Base-by-base conservation (phyloP, 2,797 vertebrate species). In the Anguilla anguilla region DNA sequence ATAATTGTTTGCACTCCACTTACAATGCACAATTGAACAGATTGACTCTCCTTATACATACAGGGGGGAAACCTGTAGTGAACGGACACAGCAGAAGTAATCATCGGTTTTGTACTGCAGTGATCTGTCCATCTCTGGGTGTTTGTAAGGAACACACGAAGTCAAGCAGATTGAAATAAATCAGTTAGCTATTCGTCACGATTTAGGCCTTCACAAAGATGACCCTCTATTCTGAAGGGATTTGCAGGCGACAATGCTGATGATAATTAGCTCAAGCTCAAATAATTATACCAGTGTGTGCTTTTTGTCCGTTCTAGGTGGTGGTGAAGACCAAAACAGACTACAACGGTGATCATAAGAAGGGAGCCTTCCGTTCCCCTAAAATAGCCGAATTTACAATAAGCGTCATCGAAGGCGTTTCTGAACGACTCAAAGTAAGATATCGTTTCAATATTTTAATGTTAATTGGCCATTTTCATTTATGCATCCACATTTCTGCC, bases 251-350 rank as follows among this genome's bases (percentile, higher is more conserved):
- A n/a, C 28, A 69, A 51, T 59, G 31, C 13, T 31, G 46, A 17
- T 72, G 43, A 69, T 61, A 9, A 83, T 51, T 46, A 39, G 3
- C n/a, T 22, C 51, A 25, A 74, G 31, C 17, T 19, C 39, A 49
- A 81, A 25, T 49, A 4, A n/a, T 31, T 35, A 31, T 57, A 25
- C 13, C 6, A 83, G 6, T 59, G 77, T 85, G 15, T 88, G 35
- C 88, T 86, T 86, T 88, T 15, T 89, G 46, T 90, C 46, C 91
- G 83, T 88, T 55, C 88, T 91, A 99, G 98, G 97, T 99, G 94
- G 97, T 99, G 89, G 98, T 99, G 92, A 98, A 98, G 95, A 99
- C 98, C 6, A 98, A 98, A 96, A 97, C 97, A 0, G 98, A 98
- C 64, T 99, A 98, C 91, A 97, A 98, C 77, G 96, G 96, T 0